Evolutionary conservation across 35 echinoderm and acorn worm genomes (phyloP), one percentile per base, ranked within the genome.

Genomic region (Amphiura filiformis): DNA sequence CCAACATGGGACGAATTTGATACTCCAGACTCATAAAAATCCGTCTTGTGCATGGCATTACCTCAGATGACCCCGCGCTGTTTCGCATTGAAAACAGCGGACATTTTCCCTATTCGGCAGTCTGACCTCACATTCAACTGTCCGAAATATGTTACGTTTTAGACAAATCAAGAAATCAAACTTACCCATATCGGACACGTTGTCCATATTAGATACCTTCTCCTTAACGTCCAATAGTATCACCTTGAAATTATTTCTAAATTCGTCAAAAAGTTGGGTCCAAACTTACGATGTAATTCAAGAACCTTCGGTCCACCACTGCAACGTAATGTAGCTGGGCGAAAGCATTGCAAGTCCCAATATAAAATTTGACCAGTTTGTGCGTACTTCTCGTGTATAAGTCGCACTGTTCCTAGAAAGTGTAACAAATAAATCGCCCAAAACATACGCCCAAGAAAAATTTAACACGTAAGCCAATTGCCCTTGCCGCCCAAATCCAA

Each of bases 301-400:
- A 70, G 61, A 70, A 70, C 61, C 61, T 70, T 70, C 61, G 61
- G 61, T 70, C 61, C 9, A 70, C 61, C 61, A 70, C 11, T 18
- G 61, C 61, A 23, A 70, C 61, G 61, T 70, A 70, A 70, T 70
- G 61, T 70, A 70, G 61, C 61, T 70, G 61, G 61, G 61, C 61
- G 28, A 26, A n/a, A 11, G 26, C 44, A 52, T 52, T 70, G 26
- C 61, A 70, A 70, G 61, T 70, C 61, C 61, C 61, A 4, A 70
- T 70, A 23, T 70, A 70, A 70, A 70, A 15, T 11, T 70, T 11
- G 26, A 11, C 61, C 61, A 11, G 26, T 70, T 70, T 70, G 61
- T 70, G 61, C 61, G 61, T 23, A 15, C 7, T 70, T 30, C 61
- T 30, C 61, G n/a, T 70, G 26, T 26, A n/a, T n/a, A 23, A 70